These are phyloP conservation scores for Acrobasis suavella DNA, from an alignment of 2,888 invertebrate genomes.

Conservation along the genomic window DNA sequence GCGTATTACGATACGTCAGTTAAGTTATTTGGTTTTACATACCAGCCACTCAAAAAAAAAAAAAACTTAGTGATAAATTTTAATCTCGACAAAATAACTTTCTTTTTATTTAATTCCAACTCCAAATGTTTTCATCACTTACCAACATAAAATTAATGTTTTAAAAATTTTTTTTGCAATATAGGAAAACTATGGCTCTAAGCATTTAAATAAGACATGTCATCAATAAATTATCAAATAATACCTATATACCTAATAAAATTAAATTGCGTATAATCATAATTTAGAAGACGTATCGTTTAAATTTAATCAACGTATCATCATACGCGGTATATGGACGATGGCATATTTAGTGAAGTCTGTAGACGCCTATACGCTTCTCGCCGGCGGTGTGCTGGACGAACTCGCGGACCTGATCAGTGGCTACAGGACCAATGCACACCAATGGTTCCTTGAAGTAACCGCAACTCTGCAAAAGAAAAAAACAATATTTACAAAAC, in stretches of 20 bases:
- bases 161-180: no score
- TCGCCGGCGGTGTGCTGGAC: conserved; percentile 92
- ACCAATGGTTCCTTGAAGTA: conserved; percentile 95
- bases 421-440: conserved; percentile 93
- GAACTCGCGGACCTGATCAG: conserved; percentile 86
- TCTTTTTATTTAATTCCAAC: no score
- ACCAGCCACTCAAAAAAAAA: neutral
- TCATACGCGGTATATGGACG: neutral
- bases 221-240: no score
- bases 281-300: neutral
- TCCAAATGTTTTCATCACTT: no score
- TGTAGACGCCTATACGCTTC: conserved; percentile 87
- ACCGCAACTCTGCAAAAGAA: conserved; percentile 87
- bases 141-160: no score
- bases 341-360: conserved; percentile 63
- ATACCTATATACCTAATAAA: neutral
- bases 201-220: no score
- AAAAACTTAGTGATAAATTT: neutral
- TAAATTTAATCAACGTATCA: neutral
- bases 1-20: conserved; percentile 22
- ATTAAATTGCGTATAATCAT: neutral
- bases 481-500: no score
- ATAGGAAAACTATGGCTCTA: no score
- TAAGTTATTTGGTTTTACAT: neutral
- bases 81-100: no score